Evolutionary conservation across 2,888 invertebrate genomes (phyloP), one percentile per base, ranked within the genome.

Genomic region (Drosophila niveifrons): DNA sequence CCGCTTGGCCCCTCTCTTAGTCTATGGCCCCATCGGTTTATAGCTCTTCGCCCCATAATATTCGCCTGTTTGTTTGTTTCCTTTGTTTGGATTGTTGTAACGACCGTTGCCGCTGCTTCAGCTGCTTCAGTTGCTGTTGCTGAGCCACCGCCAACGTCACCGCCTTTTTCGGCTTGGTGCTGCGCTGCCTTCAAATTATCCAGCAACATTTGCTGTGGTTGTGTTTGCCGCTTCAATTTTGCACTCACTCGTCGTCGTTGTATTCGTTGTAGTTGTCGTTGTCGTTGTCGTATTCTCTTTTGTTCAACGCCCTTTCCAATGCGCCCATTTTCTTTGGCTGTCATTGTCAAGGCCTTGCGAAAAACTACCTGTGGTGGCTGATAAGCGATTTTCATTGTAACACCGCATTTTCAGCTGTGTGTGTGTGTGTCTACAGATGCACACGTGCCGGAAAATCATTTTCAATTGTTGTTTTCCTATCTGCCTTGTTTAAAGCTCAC

Each of bases 51-150:
- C 41, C 66, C 63, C 66, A 75, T 63, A 63, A 75, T 79, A 70
- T 74, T 78, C 46, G 75, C 79, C 59, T 56, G 75, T 76, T 78
- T 76, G 82, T 82, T 82, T 82, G 88, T 85, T 88, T 82, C 65
- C 77, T 83, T 88, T 88, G 86, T 88, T 85, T 85, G 78, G 83
- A 72, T 80, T 85, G 82, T 75, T 88, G 86, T 85, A 85, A 88
- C 88, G 72, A 75, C 59, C 68, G 78, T 71, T 75, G 61, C 65
- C 52, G 61, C 48, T 57, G 50, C 66, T 46, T 58, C 69, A 56
- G 67, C 66, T 56, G 36, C 61, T 50, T 62, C 36, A 44, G 62
- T 66, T 80, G 62, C 48, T 48, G 56, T 48, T 43, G 63, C 65
- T 75, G 47, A 47, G 31, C 31, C 31, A 31, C 31, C 31, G 31